phyloP scores from a whole-genome alignment of 2,888 invertebrate genomes.

The Gryllus longicercus region DNA sequence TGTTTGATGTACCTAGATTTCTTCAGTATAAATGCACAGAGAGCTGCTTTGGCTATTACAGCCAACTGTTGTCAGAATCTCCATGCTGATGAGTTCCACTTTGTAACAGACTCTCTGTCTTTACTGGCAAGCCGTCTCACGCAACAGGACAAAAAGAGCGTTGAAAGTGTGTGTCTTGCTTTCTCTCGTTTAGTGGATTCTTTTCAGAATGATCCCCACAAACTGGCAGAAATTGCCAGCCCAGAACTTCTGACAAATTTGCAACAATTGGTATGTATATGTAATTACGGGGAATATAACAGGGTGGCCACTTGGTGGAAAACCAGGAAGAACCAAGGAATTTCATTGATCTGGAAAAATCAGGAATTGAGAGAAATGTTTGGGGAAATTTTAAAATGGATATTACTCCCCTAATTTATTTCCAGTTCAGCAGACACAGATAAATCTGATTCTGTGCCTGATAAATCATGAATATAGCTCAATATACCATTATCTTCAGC shows the following conservation, averaged over 20 bases:
- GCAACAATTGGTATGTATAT: conserved; percentile 72
- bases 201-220: conserved; percentile 86
- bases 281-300: background rate
- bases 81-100: conserved; percentile 89
- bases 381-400: too few species aligned
- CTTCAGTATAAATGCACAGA: conserved; percentile 97
- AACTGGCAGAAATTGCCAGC: conserved; percentile 90
- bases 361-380: too few species aligned
- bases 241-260: conserved; percentile 87
- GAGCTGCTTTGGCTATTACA: conserved; percentile 92
- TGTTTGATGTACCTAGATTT: conserved; percentile 97
- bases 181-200: conserved; percentile 96
- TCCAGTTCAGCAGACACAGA: too few species aligned
- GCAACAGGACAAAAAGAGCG: conserved; percentile 88
- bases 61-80: conserved; percentile 97
- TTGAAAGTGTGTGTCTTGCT: conserved; percentile 94
- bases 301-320: too few species aligned
- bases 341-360: too few species aligned
- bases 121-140: conserved; percentile 68
- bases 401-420: too few species aligned
- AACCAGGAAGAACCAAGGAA: too few species aligned
- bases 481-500: too few species aligned
- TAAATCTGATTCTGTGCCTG: too few species aligned
- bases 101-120: conserved; percentile 82
- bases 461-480: too few species aligned